These are phyloP conservation scores for Tanytarsus gracilentus DNA, from an alignment of 2,888 invertebrate species.

Conservation along the genomic window DNA sequence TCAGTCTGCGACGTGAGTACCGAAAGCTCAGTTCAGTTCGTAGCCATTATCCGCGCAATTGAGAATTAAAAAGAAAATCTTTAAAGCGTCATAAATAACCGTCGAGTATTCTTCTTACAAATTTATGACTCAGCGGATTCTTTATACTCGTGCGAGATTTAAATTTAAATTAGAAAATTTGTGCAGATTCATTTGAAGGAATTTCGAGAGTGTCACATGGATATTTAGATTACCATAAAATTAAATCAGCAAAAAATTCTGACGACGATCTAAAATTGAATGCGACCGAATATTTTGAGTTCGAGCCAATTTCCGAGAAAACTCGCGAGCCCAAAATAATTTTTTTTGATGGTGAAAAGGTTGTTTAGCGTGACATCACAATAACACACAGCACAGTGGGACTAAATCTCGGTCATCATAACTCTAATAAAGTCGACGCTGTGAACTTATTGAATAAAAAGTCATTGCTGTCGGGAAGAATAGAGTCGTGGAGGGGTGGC, in stretches of 20 bases:
- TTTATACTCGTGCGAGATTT: not conserved
- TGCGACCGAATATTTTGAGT: no score
- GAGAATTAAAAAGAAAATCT: not conserved
- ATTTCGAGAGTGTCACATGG: not conserved
- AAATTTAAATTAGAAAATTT: no score
- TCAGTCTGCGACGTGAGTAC: constrained; percentile 11
- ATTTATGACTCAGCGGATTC: not conserved
- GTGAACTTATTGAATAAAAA: constrained; percentile 15
- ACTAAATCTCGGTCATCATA: constrained; percentile 17
- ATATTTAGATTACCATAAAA: not conserved
- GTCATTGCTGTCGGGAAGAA: not conserved
- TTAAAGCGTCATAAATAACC: constrained; percentile 12
- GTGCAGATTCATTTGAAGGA: not conserved
- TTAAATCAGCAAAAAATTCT: no score
- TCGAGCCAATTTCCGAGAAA: no score
- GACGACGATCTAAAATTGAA: no score
- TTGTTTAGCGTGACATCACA: not conserved
- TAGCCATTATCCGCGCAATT: not conserved
- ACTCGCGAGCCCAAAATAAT: no score
- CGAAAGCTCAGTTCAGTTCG: constrained; percentile 4
- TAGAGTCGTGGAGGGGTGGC: not conserved
- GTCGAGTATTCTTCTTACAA: not conserved
- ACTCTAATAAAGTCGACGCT: constrained; percentile 1
- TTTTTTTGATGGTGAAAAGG: no score
- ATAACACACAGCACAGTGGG: no score